Evolutionary conservation across 1,140 invertebrate species (phyloP).

Genomic region (Macrocentrus cingulum): DNA sequence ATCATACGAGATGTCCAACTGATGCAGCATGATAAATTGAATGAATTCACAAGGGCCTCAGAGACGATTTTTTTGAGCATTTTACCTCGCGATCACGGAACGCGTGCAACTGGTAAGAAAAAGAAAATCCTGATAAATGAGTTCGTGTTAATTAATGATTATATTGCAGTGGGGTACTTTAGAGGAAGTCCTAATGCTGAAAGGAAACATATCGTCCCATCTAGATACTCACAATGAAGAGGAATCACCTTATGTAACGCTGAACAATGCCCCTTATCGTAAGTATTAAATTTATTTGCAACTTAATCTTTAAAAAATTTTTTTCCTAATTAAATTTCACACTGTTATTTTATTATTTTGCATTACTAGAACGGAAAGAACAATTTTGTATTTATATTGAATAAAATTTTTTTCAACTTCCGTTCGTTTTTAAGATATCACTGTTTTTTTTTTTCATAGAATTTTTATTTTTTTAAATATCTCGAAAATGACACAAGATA

Average conservation of each 20-base stretch:
- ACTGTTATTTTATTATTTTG: slow-evolving; percentile 19
- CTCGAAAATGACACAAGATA: no score
- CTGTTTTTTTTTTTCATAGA: no score
- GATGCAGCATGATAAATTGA: no score
- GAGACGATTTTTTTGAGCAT: slow-evolving; percentile 15
- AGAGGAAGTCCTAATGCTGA: slow-evolving; percentile 56
- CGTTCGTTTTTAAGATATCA: no score
- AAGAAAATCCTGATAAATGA: no score
- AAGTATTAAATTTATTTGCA: no score
- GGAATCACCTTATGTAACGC: slow-evolving; percentile 54
- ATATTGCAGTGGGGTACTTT: slow-evolving; percentile 44
- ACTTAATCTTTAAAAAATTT: no score
- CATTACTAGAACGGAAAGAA: slow-evolving; percentile 19
- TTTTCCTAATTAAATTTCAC: slow-evolving; percentile 8
- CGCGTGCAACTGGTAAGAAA: slow-evolving; percentile 12
- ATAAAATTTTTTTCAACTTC: no score
- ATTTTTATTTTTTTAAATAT: no score
- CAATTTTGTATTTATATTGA: no score
- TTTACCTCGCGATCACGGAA: no score
- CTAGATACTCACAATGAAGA: slow-evolving; percentile 53
- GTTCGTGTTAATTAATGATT: not conserved
- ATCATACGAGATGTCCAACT: no score
- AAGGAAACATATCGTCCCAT: slow-evolving; percentile 54
- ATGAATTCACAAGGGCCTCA: slow-evolving; percentile 14
- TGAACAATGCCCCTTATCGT: slow-evolving; percentile 54